Percentiles rank a stretch among this genome's conserved stretches.
phyloP scores from a whole-genome alignment of 2,888 invertebrate species.

The Acanthacorydalis orientalis region DNA sequence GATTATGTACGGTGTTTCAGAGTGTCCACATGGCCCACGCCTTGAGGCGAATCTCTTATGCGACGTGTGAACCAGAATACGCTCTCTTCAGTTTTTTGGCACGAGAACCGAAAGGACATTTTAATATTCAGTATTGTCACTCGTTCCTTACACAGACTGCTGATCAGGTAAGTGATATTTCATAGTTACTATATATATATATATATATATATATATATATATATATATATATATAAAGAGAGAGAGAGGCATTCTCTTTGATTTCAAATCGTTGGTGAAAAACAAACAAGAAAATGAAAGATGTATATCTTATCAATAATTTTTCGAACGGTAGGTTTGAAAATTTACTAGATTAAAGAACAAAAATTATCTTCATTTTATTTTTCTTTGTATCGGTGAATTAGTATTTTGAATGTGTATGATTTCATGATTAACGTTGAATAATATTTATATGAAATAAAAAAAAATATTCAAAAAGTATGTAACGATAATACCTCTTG shows the following conservation, averaged over 20 bases:
- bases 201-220: slow-evolving; percentile 6
- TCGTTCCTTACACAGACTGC: slow-evolving; percentile 60
- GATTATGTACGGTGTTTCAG: slow-evolving; percentile 28
- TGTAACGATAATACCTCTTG: no score
- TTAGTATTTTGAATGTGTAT: no score
- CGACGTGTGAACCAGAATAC: slow-evolving; percentile 66
- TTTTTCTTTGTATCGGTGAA: no score
- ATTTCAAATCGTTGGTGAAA: no score
- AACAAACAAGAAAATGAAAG: no score
- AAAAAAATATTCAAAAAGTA: no score
- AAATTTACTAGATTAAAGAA: no score
- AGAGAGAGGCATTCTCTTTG: no score
- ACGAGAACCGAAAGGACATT: slow-evolving; percentile 48
- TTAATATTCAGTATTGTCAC: slow-evolving; percentile 62
- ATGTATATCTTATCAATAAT: no score
- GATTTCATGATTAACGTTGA: neutral
- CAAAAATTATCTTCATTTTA: no score
- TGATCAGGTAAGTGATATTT: slow-evolving; percentile 43
- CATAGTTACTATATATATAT: slow-evolving; percentile 5
- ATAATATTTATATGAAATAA: neutral
- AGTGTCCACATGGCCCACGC: slow-evolving; percentile 72
- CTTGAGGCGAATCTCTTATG: slow-evolving; percentile 68
- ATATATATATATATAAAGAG: no score
- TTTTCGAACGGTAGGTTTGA: no score
- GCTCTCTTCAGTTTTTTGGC: slow-evolving; percentile 69